Conservation (phyloP, 2,797 vertebrate genomes). For the Chaetodon trifasciatus region DNA sequence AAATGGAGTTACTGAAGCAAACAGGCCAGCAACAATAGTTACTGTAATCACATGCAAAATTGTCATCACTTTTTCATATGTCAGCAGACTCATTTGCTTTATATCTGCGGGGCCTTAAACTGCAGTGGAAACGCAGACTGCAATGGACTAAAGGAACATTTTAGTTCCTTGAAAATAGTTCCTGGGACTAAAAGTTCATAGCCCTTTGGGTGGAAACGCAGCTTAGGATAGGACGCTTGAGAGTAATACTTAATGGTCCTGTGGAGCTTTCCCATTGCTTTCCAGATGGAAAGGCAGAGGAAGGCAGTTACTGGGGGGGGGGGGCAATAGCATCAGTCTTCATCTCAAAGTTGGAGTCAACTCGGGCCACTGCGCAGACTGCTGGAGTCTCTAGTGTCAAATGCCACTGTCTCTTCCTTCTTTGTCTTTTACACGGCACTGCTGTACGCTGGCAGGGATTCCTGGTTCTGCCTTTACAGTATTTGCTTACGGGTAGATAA, state of each 20-base stretch:
- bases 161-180: too few species aligned
- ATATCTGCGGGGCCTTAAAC: too few species aligned
- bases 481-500: conserved; percentile 60
- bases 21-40: not conserved
- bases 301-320: conserved; percentile 33
- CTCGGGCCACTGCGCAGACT: conserved; percentile 23
- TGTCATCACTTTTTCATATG: too few species aligned
- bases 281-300: conserved; percentile 30
- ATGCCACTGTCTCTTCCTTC: conserved; percentile 35
- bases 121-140: too few species aligned
- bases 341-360: conserved; percentile 36
- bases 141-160: too few species aligned
- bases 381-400: conserved; percentile 33
- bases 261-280: conserved; percentile 22
- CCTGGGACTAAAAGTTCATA: too few species aligned
- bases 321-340: conserved; percentile 46
- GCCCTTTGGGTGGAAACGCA: too few species aligned
- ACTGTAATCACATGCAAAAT: too few species aligned
- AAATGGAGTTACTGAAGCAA: not conserved
- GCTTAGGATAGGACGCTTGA: conserved; percentile 33
- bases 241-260: conserved; percentile 43
- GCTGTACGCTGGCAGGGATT: conserved; percentile 33
- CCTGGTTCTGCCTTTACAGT: conserved; percentile 41
- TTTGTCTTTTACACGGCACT: conserved; percentile 33
- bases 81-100: too few species aligned